Evolutionary conservation across 2,888 invertebrate species (phyloP).

Genomic region (Sthenelais limicola): DNA sequence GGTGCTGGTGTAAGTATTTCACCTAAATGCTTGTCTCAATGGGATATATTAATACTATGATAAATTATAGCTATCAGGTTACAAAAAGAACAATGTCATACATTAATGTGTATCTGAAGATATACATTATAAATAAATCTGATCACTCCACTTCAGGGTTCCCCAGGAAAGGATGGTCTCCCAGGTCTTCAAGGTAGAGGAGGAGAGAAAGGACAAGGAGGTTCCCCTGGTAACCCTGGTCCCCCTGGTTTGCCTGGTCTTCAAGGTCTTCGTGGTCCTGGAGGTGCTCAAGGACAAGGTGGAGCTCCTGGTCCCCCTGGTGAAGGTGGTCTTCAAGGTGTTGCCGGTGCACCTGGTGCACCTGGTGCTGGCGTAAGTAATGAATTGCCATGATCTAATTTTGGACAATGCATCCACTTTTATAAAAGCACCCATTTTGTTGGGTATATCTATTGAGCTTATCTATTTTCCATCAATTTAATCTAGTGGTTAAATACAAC

Average conservation of each 20-base stretch:
- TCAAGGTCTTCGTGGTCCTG: slow-evolving; percentile 48
- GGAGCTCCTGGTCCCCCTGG: slow-evolving; percentile 56
- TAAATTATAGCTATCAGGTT: too few relatives aligned
- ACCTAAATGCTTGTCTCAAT: too few relatives aligned
- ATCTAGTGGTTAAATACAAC: too few relatives aligned
- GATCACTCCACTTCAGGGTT: slow-evolving; percentile 9
- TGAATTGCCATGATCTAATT: too few relatives aligned
- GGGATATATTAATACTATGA: too few relatives aligned
- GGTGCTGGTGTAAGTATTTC: slow-evolving; percentile 24
- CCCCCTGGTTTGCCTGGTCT: slow-evolving; percentile 56
- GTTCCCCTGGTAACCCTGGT: slow-evolving; percentile 58
- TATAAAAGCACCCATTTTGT: too few relatives aligned
- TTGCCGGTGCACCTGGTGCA: slow-evolving; percentile 39
- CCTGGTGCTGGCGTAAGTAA: slow-evolving; percentile 48
- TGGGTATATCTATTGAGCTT: too few relatives aligned
- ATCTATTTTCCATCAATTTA: too few relatives aligned
- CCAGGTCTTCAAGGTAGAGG: slow-evolving; percentile 53
- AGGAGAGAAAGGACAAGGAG: slow-evolving; percentile 64
- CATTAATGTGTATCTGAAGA: too few relatives aligned
- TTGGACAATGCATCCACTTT: too few relatives aligned
- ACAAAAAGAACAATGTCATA: too few relatives aligned
- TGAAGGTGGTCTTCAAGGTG: slow-evolving; percentile 29
- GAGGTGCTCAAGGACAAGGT: slow-evolving; percentile 65
- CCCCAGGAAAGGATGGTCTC: slow-evolving; percentile 38
- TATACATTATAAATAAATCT: too few relatives aligned